These are phyloP conservation scores for Lemur catta DNA, from an alignment of 2,797 vertebrate genomes.

Conservation along the genomic window DNA sequence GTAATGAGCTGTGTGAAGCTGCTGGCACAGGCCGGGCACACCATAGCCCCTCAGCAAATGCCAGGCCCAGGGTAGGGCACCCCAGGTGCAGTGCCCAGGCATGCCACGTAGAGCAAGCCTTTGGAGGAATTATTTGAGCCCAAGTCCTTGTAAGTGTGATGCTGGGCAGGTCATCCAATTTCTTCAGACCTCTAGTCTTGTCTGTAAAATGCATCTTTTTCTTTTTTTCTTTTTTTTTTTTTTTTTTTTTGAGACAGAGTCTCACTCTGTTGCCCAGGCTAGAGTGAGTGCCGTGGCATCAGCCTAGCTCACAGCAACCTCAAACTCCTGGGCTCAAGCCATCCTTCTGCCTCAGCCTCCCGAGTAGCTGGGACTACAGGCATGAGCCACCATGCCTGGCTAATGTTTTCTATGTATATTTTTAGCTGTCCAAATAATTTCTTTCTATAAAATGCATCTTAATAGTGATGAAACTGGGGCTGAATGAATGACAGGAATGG, in stretches of 20 bases:
- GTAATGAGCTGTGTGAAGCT: neutral
- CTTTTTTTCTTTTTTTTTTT: too few relatives aligned
- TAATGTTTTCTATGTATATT: too few relatives aligned
- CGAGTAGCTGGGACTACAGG: too few relatives aligned
- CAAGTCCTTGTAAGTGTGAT: neutral
- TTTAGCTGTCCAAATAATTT: too few relatives aligned
- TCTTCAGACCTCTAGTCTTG: neutral
- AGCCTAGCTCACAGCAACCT: too few relatives aligned
- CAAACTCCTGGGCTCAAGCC: too few relatives aligned
- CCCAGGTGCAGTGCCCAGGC: fast-evolving
- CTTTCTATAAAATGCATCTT: neutral
- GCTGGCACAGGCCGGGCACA: neutral
- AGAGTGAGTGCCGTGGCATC: too few relatives aligned
- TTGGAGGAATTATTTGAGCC: neutral
- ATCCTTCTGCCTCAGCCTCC: too few relatives aligned
- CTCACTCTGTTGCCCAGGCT: too few relatives aligned
- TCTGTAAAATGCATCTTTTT: neutral
- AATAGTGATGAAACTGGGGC: neutral
- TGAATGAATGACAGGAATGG: neutral
- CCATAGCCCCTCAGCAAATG: neutral
- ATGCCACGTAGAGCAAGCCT: fast-evolving
- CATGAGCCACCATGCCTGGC: too few relatives aligned
- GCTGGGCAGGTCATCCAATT: neutral
- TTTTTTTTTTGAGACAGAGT: too few relatives aligned
- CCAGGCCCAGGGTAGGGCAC: neutral